These are phyloP conservation scores for Lepidochrysops patricia DNA, from an alignment of 2,888 invertebrate genomes.

Conservation along the genomic window DNA sequence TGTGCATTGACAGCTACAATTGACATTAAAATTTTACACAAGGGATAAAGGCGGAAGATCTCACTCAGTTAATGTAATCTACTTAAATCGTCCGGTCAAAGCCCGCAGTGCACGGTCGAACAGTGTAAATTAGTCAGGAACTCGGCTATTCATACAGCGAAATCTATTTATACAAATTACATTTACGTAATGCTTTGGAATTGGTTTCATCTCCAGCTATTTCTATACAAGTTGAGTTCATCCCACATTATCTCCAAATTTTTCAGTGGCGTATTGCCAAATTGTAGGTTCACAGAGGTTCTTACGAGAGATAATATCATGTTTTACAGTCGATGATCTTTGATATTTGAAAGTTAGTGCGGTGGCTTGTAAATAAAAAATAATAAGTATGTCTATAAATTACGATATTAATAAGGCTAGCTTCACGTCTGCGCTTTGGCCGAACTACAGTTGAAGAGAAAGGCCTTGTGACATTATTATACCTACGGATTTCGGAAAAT, in stretches of 20 bases:
- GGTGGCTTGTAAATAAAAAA: neutral
- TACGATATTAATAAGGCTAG: neutral
- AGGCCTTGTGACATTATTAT: no score
- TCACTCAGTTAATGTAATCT: conserved; percentile 1
- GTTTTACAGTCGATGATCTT: neutral
- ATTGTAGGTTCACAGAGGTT: conserved; percentile 14
- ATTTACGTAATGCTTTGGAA: conserved; percentile 13
- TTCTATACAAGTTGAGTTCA: conserved; percentile 16
- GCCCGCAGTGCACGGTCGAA: neutral
- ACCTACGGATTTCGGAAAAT: no score
- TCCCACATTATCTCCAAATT: conserved; percentile 21
- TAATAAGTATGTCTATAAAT: neutral
- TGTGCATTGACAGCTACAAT: neutral
- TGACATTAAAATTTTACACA: neutral
- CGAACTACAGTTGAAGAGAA: neutral
- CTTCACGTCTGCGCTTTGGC: neutral
- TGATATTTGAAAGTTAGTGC: neutral
- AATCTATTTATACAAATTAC: conserved; percentile 12
- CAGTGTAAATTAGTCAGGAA: conserved; percentile 8
- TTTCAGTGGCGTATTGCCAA: conserved; percentile 26
- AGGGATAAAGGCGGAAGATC: neutral
- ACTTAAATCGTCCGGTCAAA: neutral
- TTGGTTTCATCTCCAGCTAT: conserved; percentile 15
- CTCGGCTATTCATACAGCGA: neutral
- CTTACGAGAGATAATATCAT: neutral